Base-by-base conservation (phyloP, 2,888 invertebrate genomes). In the Macaria liturata region DNA sequence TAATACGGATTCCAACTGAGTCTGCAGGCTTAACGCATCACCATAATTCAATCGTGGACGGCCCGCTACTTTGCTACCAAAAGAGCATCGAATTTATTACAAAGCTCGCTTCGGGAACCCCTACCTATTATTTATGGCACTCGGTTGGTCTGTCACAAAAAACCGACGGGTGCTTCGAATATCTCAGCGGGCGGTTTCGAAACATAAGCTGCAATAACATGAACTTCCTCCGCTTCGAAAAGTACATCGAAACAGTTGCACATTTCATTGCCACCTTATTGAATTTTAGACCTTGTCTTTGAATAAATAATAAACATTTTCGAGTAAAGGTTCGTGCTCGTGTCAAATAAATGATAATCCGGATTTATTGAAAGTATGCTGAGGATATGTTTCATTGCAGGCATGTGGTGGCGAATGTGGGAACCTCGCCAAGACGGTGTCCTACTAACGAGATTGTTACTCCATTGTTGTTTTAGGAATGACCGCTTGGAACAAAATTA, bases 121-220 rank as follows among this genome's bases (percentile, higher is more conserved):
- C 88, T 88, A 86, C 88, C 89, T 91, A 91, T 91, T 91, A 91
- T 91, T 91, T 91, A 91, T 91, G 90, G 89, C 89, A 86, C 81
- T 88, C 85, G 83, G 87, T 91, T 87, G 87, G 89, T 88, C 89
- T 90, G 89, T 90, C 89, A 90, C 88, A 91, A 91, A 91, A 91
- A 91, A 91, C 80, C 84, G 86, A 86, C 91, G 90, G 88, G 86
- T 90, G 89, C 87, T 74, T 83, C 86, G 85, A 86, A 86, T 86
- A 84, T 85, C 91, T 88, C 91, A 91, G 91, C 91, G 83, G 91
- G 91, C 89, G 86, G 81, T 85, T 83, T 77, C 80, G 80, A 85
- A 86, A 83, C 85, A 78, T 90, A 90, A 91, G 91, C 91, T 91
- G 91, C 88, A 90, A 91, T 83, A 91, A 91, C 90, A 91, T 84